A percentile compares a stretch with the other conserved stretches of the same genome.
Evolutionary conservation across 1,140 invertebrate species (phyloP).

Genomic region (Mizuhopecten yessoensis): DNA sequence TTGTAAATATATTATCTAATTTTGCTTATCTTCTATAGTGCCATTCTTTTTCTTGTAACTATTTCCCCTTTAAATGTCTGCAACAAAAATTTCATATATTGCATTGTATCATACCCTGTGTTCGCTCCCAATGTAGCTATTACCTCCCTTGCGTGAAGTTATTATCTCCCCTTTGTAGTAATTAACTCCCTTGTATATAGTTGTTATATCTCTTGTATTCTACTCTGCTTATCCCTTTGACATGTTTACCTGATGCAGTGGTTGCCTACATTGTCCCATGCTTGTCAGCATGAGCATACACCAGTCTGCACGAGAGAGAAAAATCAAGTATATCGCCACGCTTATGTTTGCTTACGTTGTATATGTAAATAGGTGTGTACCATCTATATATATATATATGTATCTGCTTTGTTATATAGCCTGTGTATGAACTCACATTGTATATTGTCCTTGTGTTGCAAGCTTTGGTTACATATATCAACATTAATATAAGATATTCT

Average conservation of each 20-base stretch:
- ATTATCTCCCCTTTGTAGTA: too few species aligned
- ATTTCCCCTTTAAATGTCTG: too few species aligned
- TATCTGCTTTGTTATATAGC: not conserved
- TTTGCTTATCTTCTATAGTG: too few species aligned
- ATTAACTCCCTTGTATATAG: not conserved
- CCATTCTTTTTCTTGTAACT: too few species aligned
- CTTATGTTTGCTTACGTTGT: not conserved
- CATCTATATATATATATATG: not conserved
- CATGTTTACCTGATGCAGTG: not conserved
- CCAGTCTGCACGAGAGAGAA: not conserved
- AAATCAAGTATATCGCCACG: not conserved
- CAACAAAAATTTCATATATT: too few species aligned
- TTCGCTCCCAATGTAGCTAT: too few species aligned
- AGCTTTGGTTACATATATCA: not conserved
- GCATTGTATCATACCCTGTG: too few species aligned
- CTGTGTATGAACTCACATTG: not conserved
- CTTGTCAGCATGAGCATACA: not conserved
- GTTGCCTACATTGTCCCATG: not conserved
- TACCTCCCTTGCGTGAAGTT: too few species aligned
- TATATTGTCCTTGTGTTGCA: not conserved
- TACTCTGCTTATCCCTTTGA: not conserved
- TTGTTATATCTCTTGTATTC: not conserved
- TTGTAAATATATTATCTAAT: too few species aligned
- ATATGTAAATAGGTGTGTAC: not conserved
- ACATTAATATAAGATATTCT: too few species aligned